Base-by-base conservation (phyloP, 2,797 vertebrate species). In the Pseudochirops corinnae region DNA sequence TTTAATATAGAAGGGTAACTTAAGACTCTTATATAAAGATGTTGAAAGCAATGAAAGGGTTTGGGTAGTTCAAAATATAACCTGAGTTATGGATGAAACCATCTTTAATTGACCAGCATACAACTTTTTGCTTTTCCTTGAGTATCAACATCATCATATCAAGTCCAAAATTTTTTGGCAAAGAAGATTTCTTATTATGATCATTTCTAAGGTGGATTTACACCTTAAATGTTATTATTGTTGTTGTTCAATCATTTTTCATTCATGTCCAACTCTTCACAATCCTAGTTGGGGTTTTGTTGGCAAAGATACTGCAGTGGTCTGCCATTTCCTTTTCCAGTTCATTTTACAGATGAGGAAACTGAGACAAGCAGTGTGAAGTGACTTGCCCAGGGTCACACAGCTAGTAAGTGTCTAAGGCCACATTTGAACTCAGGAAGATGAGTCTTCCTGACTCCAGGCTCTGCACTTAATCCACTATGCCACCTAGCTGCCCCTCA, bases 1-100 rank as follows among this genome's bases (percentile, higher is more conserved):
- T 93, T 96, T 24, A 95, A 96, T 95, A 97, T 18, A 82, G 33
- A 93, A 90, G 91, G 97, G 93, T 55, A 93, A 46, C 21, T 97
- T 90, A 95, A 55, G 39, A 93, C 95, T 92, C 0, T 0, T 58
- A 58, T 11, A 92, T 90, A 28, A 52, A 60, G 1, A 58, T 96
- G 2, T 93, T 93, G 92, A 90, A 97, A 96, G 58, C 52, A 93
- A 94, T 52, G 39, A 95, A 94, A 92, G 16, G 3, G 87, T 90
- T 82, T 92, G 57, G 56, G 53, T 91, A 91, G 58, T 90, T 90
- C 28, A 92, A 95, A 96, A 91, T 33, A 91, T 33, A 57, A 91
- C 52, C 53, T n/a, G 24, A 57, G 31, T 93, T 95, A 93, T 92
- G 95, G 87, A 55, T 95, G 92, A 67, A 95, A 93, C 16, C 55